phyloP scores from a whole-genome alignment of 2,797 vertebrate genomes.

The Tarsius wallacei region DNA sequence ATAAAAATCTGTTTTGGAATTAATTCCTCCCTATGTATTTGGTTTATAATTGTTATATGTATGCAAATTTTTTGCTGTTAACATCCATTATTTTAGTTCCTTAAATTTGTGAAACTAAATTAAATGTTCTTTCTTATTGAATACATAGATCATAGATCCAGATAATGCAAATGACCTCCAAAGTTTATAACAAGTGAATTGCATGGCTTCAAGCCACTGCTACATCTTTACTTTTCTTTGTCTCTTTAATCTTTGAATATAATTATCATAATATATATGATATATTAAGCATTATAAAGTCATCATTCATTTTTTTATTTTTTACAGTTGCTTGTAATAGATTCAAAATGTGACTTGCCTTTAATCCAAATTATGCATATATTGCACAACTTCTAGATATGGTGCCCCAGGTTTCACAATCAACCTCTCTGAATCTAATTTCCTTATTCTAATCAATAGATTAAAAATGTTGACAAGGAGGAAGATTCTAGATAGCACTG shows the following conservation, averaged over 20 bases:
- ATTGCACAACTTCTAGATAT: neutral
- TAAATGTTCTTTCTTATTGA: conserved; percentile 68
- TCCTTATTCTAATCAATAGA: neutral
- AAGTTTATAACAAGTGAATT: conserved; percentile 29
- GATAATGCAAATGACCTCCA: conserved; percentile 3
- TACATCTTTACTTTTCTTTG: neutral
- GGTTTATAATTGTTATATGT: conserved; percentile 76
- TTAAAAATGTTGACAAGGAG: neutral
- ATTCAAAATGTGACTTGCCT: neutral
- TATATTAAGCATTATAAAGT: neutral
- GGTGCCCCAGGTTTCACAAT: neutral
- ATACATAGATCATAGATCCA: conserved; percentile 57
- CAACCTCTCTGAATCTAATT: neutral
- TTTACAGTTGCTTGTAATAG: neutral
- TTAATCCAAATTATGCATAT: neutral
- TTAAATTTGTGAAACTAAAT: conserved; percentile 76
- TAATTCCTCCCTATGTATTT: conserved; percentile 65
- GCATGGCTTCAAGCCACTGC: neutral
- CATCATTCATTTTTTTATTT: neutral
- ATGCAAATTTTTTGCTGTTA: conserved; percentile 70
- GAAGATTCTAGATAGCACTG: neutral
- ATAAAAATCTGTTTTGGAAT: conserved; percentile 67
- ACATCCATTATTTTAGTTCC: conserved; percentile 73
- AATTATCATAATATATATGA: neutral
- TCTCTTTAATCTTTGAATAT: conserved; percentile 18